Base-by-base conservation (phyloP, 2,113 vertebrate genomes). In the Motacilla tschutschensis region DNA sequence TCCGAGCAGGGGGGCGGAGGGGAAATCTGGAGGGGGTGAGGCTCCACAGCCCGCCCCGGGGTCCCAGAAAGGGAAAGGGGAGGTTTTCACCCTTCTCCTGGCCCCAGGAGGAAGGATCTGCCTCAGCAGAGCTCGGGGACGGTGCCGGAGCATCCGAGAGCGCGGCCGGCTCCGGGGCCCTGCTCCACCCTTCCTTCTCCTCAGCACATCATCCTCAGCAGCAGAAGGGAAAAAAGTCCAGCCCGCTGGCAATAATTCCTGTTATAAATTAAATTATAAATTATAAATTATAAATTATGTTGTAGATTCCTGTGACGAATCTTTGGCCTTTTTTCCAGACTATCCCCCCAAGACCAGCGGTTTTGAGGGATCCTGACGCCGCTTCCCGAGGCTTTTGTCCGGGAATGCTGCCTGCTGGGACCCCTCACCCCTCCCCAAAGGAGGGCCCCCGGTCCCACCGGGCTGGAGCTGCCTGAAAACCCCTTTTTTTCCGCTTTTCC, bases 21-120 rank as follows among this genome's bases (percentile, higher is more conserved):
- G 79, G 59, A 13, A 2, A 9, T 0, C 2, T 12, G 41, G 46
- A 26, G 25, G n/a, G 29, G 38, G 5, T 8, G 21, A 31, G 55
- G 35, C 13, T 4, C 16, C 43, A 7, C 33, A 24, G n/a, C 4
- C 33, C 33, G 33, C 33, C 33, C 33, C 33, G 29, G 38, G 5
- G 55, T 4, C 53, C 1, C 0, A 12, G 18, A 60, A 26, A 12
- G 13, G 43, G 36, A 13, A 55, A 22, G 7, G 6, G 8, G 5
- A 14, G 20, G 1, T 36, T 54, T 65, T 14, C 53, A 54, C 40
- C 41, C 25, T 29, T 8, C 18, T 22, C 14, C 46, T 3, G 29
- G 33, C 33, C 33, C 33, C 33, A 33, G 33, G 33, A 33, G 33
- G 33, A 33, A 33, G 33, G 33, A 33, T 33, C 33, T 33, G 33